Evolutionary conservation across 2,888 invertebrate genomes (phyloP).

Genomic region (Tinea trinotella): DNA sequence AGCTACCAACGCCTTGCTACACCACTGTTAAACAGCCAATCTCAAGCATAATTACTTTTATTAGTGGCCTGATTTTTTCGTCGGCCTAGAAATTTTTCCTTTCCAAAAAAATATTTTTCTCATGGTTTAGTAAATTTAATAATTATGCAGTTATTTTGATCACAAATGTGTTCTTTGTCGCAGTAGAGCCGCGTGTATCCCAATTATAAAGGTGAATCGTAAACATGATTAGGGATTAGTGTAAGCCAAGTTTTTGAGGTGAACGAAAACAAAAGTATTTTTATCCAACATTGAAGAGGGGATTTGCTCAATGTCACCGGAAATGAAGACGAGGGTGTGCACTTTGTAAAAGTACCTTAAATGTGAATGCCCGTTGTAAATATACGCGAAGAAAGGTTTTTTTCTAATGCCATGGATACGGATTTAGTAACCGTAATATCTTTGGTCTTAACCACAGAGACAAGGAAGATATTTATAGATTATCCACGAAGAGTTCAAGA

Average conservation of each 20-base stretch:
- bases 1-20: no score
- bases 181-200: no score
- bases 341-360: slow-evolving; percentile 18
- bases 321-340: slow-evolving; percentile 20
- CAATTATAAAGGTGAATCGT: background rate
- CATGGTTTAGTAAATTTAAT: no score
- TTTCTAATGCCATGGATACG: slow-evolving; percentile 14
- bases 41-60: no score
- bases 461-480: slow-evolving; percentile 11
- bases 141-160: no score
- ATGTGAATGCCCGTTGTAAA: slow-evolving; percentile 16
- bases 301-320: slow-evolving; percentile 17
- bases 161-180: no score
- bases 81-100: no score
- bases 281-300: slow-evolving; percentile 16
- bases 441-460: slow-evolving; percentile 9
- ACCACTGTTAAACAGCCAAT: no score
- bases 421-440: slow-evolving; percentile 12
- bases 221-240: slow-evolving; percentile 6
- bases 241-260: background rate
- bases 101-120: no score
- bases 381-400: slow-evolving; percentile 13
- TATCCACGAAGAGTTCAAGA: background rate
- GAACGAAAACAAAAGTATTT: slow-evolving; percentile 8
- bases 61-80: no score